Evolutionary conservation across 2,888 invertebrate species (phyloP), one percentile per base, ranked within the genome.

Genomic region (Drosophila mimetica): DNA sequence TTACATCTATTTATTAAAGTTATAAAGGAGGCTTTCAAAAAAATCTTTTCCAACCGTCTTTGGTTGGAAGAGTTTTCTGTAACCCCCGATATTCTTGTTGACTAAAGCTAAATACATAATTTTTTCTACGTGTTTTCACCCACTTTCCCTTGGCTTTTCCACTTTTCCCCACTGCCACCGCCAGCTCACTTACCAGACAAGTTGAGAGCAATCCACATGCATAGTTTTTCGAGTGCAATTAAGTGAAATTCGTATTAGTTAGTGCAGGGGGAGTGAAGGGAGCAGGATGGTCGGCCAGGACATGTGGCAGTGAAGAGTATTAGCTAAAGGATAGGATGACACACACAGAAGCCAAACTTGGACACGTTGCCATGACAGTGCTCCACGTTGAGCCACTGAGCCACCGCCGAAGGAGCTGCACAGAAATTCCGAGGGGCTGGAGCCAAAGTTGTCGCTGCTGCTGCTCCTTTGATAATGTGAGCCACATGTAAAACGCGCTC

Each of bases 231-330:
- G 69, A 86, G 81, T 75, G 79, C 84, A 86, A 86, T 84, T 84
- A 84, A 84, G 86, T 75, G 77, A 77, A 79, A 86, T 72, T 84
- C 79, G 77, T 81, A 77, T 84, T 84, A 79, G 79, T 86, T 81
- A 54, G 70, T 46, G 61, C 37, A 16, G 37, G 14, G n/a, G 50
- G 41, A 25, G 47, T 9, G 39, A 5, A 25, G 47, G 6, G 39
- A 5, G 39, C 5, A 9, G 32, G 41, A 13, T n/a, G 41, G 47
- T 30, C n/a, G 16, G 32, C 53, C 36, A 37, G 64, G 71, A 71
- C 65, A 74, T 71, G 72, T 60, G 67, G 48, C 74, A 71, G 75
- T 67, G 70, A 72, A 75, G 71, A 70, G 75, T 75, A 84, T 80
- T 84, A 75, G 78, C 81, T 55, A 59, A 61, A 79, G 73, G 71